Conservation (phyloP, 2,113 vertebrate genomes). For the Axis porcinus region DNA sequence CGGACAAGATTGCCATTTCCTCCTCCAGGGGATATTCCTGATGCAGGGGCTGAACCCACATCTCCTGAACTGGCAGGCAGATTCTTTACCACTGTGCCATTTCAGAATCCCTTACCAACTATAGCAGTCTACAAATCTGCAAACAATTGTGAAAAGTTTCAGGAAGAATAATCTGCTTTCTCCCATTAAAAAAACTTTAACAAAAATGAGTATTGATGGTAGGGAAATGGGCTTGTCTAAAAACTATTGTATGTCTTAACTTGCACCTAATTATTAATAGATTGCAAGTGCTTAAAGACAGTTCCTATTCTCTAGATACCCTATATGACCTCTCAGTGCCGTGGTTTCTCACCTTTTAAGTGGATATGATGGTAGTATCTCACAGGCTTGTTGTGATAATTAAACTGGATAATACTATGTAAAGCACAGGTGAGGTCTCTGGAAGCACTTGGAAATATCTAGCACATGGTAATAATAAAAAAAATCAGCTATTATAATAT, state of each 20-base stretch:
- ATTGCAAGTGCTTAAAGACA: background rate
- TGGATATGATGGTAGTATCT: background rate
- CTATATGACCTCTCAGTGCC: background rate
- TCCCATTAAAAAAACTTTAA: background rate
- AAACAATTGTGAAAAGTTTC: background rate
- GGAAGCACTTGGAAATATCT: background rate
- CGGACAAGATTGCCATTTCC: background rate
- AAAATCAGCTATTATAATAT: background rate
- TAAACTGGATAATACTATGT: background rate
- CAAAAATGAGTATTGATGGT: background rate
- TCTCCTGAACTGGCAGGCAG: background rate
- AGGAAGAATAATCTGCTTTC: background rate
- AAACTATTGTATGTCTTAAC: background rate
- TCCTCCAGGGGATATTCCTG: background rate
- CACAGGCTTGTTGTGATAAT: background rate
- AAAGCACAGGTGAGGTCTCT: background rate
- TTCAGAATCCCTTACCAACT: background rate
- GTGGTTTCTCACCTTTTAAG: background rate
- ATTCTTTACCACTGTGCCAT: background rate
- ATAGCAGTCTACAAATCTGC: slow-evolving; percentile 4
- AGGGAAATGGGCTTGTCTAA: slow-evolving; percentile 8
- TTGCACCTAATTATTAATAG: background rate
- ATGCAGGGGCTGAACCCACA: background rate
- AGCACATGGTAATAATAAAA: background rate
- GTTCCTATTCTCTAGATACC: background rate